Evolutionary conservation across 2,888 invertebrate genomes (phyloP), one percentile per base, ranked within the genome.

Genomic region (Meteorus colon): DNA sequence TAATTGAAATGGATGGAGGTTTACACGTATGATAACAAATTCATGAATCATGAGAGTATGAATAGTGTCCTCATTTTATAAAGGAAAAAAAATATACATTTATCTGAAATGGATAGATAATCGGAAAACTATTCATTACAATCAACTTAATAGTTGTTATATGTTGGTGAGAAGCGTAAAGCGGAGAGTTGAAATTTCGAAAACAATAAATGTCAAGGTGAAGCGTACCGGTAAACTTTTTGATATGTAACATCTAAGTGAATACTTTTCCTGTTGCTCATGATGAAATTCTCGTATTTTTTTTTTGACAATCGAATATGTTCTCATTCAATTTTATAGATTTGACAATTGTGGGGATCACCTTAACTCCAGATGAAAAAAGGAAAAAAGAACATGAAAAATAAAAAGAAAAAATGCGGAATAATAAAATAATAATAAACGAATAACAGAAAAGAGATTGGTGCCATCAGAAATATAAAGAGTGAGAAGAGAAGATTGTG

Each of bases 381-480:
- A 16, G n/a, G 4, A n/a, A 51, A n/a, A 51, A 51, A n/a, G n/a
- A 24, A 24, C 14, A n/a, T 24, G 73, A 75, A 65, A 73, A 45
- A 41, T 51, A 65, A 48, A 12, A 41, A 73, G 71, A 51, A 74
- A 68, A 73, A 62, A 68, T 63, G 8, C 3, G 41, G 12, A 70
- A 69, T 16, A 62, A 71, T 60, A 60, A 60, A 24, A 62, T 62
- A 27, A 27, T 12, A 19, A 71, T 24, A 62, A 73, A 73, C 29
- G 65, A 37, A n/a, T 45, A 59, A 66, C 24, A 63, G 70, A 48
- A 34, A 65, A 67, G 60, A 65, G 76, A 80, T 79, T 79, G 81
- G 80, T 80, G 80, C 66, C 81, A 78, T 80, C 74, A 78, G 75
- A 80, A 80, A 80, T 80, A 78, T 77, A 81, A 78, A 79, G 77